Evolutionary conservation across 2,888 invertebrate species (phyloP), one percentile per base, ranked within the genome.

Genomic region (Capitulum mitella): DNA sequence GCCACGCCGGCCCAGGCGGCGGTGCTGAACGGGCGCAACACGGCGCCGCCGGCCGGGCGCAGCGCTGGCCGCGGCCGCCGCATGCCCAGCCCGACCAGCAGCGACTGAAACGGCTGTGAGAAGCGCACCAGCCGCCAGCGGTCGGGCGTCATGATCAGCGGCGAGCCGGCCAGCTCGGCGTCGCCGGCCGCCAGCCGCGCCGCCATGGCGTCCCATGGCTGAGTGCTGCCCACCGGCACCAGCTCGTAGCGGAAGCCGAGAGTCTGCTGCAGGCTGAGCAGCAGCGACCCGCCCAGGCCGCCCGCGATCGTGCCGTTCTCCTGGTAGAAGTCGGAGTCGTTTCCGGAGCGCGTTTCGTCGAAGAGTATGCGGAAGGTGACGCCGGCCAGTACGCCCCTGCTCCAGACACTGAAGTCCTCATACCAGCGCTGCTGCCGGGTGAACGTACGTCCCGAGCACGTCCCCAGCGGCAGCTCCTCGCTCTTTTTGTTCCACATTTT

Each of bases 61-160:
- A 37, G 61, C 43, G n/a, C 51, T 3, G 29, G 51, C 43, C 40
- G 16, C 32, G 40, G 54, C 51, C 70, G 26, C 48, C 61, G 37
- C 40, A 43, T 37, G 78, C 46, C 51, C 54, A 78, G 75, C 75
- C 78, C 32, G 77, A 76, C 80, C 81, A 83, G 77, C 84, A 83
- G 37, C 29, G n/a, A 29, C n/a, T 29, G n/a, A n/a, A n/a, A 2
- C 58, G 58, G 58, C 58, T 58, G 58, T 10, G n/a, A 12, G 58
- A 58, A 10, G 10, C 10, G 58, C 58, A 29, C n/a, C n/a, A 12
- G 58, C n/a, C n/a, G 58, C n/a, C n/a, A 12, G n/a, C 58, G 58
- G 10, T n/a, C 5, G n/a, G 58, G 58, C 8, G 58, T 58, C 0
- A 26, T 12, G 8, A 58, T 29, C n/a, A 58, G 58, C 58, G 29